Base-by-base conservation (phyloP, 2,888 invertebrate genomes). In the Tricholauxania praeusta region DNA sequence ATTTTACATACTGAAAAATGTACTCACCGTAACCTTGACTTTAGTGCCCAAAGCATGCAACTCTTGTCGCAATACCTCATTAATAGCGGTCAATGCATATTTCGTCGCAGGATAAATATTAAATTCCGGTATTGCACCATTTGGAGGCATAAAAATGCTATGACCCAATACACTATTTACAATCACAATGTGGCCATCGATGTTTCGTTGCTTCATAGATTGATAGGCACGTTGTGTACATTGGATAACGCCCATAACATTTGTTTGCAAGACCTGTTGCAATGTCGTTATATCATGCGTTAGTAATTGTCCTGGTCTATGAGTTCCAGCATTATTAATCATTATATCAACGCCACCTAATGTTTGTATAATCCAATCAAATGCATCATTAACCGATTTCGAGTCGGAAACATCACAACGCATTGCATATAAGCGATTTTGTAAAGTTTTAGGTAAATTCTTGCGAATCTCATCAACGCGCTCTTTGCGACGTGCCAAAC, bases 291-390 rank as follows among this genome's bases (percentile, higher is more conserved):
- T 57, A 4, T 79, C 76, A 80, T 82, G 80, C 19, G 79, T 80
- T 17, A 78, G 75, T 39, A 86, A 67, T 14, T 77, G 76, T 1
- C 86, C 85, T 0, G 55, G 1, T 10, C 73, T 76, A 22, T 80
- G 12, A 1, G 89, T 80, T 3, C 89, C 91, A 3, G 91, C 91
- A 79, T 90, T 91, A 80, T 92, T 92, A 3, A 92, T 82, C 71
- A 91, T 85, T 6, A 92, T 87, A 79, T 91, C 89, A 39, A 90
- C 86, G 12, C 89, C 89, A 0, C 91, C 91, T 3, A 89, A 78
- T 2, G 87, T 83, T n/a, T 85, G 76, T 22, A 89, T 87, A 60
- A 90, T 88, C 84, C 85, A 86, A 49, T 86, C 82, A 81, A 92
- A 92, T 52, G 90, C 89, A 14, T 83, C 81, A 59, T 89, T 79